These are phyloP conservation scores for Charaxes varanes DNA, from an alignment of 1,140 invertebrate genomes.

Conservation along the genomic window DNA sequence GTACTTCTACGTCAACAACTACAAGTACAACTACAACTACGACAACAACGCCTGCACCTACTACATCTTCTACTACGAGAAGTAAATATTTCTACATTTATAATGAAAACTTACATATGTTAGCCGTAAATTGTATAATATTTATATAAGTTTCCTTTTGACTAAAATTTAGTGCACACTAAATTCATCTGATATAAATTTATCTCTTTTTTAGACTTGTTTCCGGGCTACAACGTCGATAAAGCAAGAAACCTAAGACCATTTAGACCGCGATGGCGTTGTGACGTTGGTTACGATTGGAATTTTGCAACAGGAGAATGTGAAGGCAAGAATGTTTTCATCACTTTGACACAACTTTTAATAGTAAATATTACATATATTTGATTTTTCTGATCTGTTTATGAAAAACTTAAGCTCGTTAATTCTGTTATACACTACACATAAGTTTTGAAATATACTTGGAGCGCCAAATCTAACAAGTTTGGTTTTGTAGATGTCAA, in stretches of 20 bases:
- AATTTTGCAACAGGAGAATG: slow-evolving; percentile 56
- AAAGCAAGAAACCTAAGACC: slow-evolving; percentile 28
- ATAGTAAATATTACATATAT: too few species aligned
- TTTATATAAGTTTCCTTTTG: not conserved
- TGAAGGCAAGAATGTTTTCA: slow-evolving; percentile 53
- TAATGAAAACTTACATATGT: too few species aligned
- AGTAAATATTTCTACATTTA: slow-evolving; percentile 21
- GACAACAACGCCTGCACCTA: slow-evolving; percentile 21
- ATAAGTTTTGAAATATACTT: too few species aligned
- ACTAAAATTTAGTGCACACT: not conserved
- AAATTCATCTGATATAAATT: too few species aligned
- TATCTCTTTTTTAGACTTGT: slow-evolving; percentile 23
- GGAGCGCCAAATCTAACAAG: too few species aligned
- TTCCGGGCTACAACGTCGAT: slow-evolving; percentile 43
- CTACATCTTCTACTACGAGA: slow-evolving; percentile 26
- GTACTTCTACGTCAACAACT: slow-evolving; percentile 21
- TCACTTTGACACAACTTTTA: too few species aligned
- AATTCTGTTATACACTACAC: too few species aligned
- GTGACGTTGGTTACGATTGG: slow-evolving; percentile 55
- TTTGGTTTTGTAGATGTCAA: slow-evolving; percentile 79
- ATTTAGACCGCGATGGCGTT: slow-evolving; percentile 39
- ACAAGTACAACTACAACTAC: slow-evolving; percentile 16
- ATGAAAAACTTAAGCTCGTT: too few species aligned
- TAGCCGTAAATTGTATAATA: too few species aligned
- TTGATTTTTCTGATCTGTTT: too few species aligned